Evolutionary conservation across 1,140 invertebrate genomes (phyloP), one percentile per base, ranked within the genome.

Genomic region (Habropoda laboriosa): DNA sequence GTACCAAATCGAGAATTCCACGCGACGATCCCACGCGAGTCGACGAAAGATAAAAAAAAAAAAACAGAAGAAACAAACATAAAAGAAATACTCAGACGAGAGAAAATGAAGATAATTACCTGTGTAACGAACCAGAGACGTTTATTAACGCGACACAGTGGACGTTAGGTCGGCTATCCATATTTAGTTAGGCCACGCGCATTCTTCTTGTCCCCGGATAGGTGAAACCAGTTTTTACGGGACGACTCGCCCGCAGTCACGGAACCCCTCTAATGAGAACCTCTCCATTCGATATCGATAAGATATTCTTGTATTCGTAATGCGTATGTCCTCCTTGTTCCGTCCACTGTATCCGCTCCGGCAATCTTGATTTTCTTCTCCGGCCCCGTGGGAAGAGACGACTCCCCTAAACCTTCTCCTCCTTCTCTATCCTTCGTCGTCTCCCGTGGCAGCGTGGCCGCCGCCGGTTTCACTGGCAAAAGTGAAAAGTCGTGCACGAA

Each of bases 121-220:
- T n/a, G 35, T 10, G 35, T 75, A 75, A 66, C 66, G 47, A 80
- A 49, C 61, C 57, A 75, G 24, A n/a, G 47, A 70, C 70, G 71
- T 82, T 86, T 85, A 72, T 82, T 73, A 86, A 32, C 66, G 80
- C 63, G 60, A 79, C 68, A 66, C 53, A 45, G 53, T 21, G 35
- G 61, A 51, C 13, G 49, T n/a, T n/a, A 38, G n/a, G 10, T 78
- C 21, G n/a, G 6, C 27, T 3, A 27, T 6, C 80, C 85, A 64
- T 86, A 85, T 86, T 86, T 86, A 86, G 83, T 55, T 51, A 24
- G 16, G 55, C 60, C 55, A 75, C 60, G 47, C 51, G 47, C 53
- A 45, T 76, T 75, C 57, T 61, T 67, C 51, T 24, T 24, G 21
- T 40, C 74, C 60, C n/a, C 6, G 21, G 32, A 80, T 30, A 40